phyloP scores from a whole-genome alignment of 37 sponge, comb jelly and placozoan species.

The Crambe crambe region DNA sequence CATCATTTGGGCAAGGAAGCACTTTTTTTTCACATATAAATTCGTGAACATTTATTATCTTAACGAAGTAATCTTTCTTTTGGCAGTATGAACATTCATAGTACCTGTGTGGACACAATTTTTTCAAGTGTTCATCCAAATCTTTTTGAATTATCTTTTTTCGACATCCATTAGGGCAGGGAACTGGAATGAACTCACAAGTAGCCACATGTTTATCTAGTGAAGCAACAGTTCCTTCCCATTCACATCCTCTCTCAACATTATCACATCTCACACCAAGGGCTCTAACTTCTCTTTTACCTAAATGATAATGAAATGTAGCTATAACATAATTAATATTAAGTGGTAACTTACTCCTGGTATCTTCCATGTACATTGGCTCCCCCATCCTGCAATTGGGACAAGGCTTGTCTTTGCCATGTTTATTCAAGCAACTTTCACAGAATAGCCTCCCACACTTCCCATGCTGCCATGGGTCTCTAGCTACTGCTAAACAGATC shows the following conservation, averaged over 20 bases:
- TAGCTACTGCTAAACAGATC: background rate
- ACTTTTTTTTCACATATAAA: slow-evolving; percentile 2
- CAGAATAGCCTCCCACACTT: slow-evolving; percentile 3
- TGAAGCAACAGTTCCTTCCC: slow-evolving; percentile 23
- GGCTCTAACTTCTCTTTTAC: slow-evolving; percentile 11
- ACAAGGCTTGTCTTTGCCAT: background rate
- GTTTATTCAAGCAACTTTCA: background rate
- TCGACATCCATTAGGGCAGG: slow-evolving; percentile 28
- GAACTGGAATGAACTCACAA: slow-evolving; percentile 14
- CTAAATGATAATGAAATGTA: background rate
- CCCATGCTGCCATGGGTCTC: background rate
- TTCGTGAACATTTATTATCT: slow-evolving; percentile 21
- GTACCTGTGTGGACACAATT: slow-evolving; percentile 16
- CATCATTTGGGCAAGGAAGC: slow-evolving; percentile 25
- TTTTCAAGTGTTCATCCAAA: background rate
- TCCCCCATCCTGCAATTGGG: background rate
- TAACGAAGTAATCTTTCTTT: slow-evolving; percentile 5
- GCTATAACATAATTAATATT: background rate
- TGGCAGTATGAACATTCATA: slow-evolving; percentile 24
- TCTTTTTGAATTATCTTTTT: background rate
- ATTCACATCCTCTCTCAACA: slow-evolving; percentile 16
- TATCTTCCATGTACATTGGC: background rate
- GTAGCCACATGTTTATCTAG: slow-evolving; percentile 17
- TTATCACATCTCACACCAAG: slow-evolving; percentile 27
- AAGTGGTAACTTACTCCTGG: background rate